phyloP scores from a whole-genome alignment of 2,797 vertebrate genomes.

The Xenentodon cancila region DNA sequence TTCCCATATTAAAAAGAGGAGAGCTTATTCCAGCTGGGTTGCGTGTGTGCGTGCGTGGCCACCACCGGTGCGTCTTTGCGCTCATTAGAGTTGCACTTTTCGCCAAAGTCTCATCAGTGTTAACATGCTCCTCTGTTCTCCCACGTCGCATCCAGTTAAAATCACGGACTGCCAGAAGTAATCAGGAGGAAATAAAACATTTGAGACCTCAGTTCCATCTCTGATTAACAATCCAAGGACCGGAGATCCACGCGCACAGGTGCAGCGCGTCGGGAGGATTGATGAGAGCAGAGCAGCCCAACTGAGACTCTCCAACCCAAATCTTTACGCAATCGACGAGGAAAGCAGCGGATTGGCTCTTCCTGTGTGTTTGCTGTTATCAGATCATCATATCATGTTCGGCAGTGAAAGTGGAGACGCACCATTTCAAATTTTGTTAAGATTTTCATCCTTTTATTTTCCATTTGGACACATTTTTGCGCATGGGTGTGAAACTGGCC shows the following conservation, averaged over 20 bases:
- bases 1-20: conserved; percentile 19
- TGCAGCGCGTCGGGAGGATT: conserved; percentile 32
- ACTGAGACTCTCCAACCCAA: conserved; percentile 34
- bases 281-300: conserved; percentile 32
- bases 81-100: conserved; percentile 59
- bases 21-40: conserved; percentile 1
- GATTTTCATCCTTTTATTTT: too few relatives aligned
- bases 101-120: conserved; percentile 53
- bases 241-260: conserved; percentile 21
- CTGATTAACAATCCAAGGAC: conserved; percentile 3
- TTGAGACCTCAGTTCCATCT: neutral
- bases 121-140: conserved; percentile 5
- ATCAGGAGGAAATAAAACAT: neutral
- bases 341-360: conserved; percentile 59
- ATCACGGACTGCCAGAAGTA: neutral
- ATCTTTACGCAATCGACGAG: conserved; percentile 37
- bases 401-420: too few relatives aligned
- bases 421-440: too few relatives aligned
- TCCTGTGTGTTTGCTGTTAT: neutral
- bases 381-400: too few relatives aligned
- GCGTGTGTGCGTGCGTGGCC: conserved; percentile 27
- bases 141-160: conserved; percentile 17
- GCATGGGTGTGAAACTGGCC: too few relatives aligned
- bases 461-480: too few relatives aligned
- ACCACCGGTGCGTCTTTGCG: conserved; percentile 14